Base-by-base conservation (phyloP, 1,140 invertebrate species). In the Drosophila teissieri region DNA sequence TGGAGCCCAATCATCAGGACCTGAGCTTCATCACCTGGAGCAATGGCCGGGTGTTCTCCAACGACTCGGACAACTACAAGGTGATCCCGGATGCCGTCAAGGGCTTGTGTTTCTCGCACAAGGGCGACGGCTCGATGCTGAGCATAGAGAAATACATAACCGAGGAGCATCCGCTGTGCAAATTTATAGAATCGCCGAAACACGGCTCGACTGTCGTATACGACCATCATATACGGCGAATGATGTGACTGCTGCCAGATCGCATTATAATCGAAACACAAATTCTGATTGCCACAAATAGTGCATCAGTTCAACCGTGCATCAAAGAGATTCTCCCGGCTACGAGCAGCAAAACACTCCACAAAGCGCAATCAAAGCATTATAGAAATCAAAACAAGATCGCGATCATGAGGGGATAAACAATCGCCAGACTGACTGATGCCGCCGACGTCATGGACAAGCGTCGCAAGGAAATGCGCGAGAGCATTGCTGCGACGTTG, bases 401-500 rank as follows among this genome's bases (percentile, higher is more conserved):
- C 19, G 44, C 48, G 52, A 61, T 51, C 58, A 62, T 80, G 78
- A 65, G 55, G 67, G 39, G 76, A 46, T 74, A 48, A 65, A 79
- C 49, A 53, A 53, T 60, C 27, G 53, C 78, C 44, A 75, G 70
- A 75, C 55, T 52, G 24, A 8, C 57, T 51, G 55, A 62, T 78
- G 82, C 83, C 83, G 79, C 48, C 83, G 88, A 86, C 83, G 83
- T 86, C 83, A 86, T 61, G 58, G 84, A 60, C 68, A 78, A 53
- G 74, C 78, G 65, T 64, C 74, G 82, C 68, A 69, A 54, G 22
- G 8, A 31, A 57, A 40, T 53, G 44, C 57, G 22, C 39, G 58
- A 72, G 55, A 58, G 70, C 58, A 44, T n/a, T n/a, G n/a, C n/a
- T n/a, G n/a, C n/a, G n/a, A n/a, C 45, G 27, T 56, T 2, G 44